Evolutionary conservation across 2,888 invertebrate genomes (phyloP).

Genomic region (Diabrotica balteata): DNA sequence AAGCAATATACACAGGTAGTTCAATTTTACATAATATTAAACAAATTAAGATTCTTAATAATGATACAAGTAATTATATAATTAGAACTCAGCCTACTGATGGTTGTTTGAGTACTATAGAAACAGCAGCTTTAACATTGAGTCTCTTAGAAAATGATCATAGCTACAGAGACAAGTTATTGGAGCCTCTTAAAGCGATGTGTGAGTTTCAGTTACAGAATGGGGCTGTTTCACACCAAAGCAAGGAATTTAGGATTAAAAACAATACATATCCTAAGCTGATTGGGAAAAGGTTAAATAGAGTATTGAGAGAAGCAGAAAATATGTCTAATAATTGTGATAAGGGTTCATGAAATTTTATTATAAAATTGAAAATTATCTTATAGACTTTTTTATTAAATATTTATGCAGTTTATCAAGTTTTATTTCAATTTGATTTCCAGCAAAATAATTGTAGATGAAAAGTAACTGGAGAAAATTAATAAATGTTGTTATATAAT

Average conservation of each 20-base stretch:
- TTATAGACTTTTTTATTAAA: no score
- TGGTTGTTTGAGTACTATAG: conserved; percentile 88
- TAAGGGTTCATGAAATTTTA: not conserved
- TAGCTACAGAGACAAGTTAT: conserved; percentile 70
- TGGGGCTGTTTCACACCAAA: conserved; percentile 93
- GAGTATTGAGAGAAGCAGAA: conserved; percentile 60
- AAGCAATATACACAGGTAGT: conserved; percentile 87
- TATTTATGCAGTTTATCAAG: no score
- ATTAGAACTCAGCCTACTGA: conserved; percentile 94
- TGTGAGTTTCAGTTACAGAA: conserved; percentile 88
- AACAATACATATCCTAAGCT: conserved; percentile 80
- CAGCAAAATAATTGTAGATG: no score
- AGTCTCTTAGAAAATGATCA: conserved; percentile 76
- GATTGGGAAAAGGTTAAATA: conserved; percentile 79
- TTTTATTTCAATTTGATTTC: no score
- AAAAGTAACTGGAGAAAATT: no score
- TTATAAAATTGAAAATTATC: no score
- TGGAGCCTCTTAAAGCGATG: conserved; percentile 81
- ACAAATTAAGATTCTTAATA: conserved; percentile 82
- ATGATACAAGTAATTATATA: conserved; percentile 82
- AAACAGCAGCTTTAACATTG: conserved; percentile 83
- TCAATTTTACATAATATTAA: conserved; percentile 74
- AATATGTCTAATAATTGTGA: conserved; percentile 19
- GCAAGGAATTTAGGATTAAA: conserved; percentile 86
- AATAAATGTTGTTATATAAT: no score